These are phyloP conservation scores for Lepilemur ruficaudatus DNA, from an alignment of 2,797 vertebrate genomes.

Conservation along the genomic window DNA sequence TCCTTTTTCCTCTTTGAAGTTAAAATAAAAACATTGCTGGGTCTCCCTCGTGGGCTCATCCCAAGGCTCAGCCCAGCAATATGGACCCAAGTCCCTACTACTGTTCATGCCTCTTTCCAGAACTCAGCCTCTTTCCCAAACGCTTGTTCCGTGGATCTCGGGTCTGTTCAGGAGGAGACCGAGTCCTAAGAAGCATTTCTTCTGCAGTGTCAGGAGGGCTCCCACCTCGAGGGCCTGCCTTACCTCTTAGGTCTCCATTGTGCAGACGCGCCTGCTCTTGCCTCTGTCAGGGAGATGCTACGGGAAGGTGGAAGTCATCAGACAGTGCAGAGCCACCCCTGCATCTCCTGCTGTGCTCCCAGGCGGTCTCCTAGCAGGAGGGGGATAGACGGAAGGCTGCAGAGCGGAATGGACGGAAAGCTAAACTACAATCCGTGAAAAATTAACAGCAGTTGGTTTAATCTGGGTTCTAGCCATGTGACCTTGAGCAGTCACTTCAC, in stretches of 20 bases:
- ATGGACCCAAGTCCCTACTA: not conserved
- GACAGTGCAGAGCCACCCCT: not conserved
- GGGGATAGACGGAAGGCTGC: not conserved
- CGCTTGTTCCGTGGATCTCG: not conserved
- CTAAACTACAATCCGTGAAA: not conserved
- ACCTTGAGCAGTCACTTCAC: not conserved
- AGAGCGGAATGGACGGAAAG: not conserved
- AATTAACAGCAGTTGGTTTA: not conserved
- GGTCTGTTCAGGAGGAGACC: not conserved
- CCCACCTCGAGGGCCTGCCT: not conserved
- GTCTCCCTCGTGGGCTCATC: not conserved
- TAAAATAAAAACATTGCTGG: not conserved
- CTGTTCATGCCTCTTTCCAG: not conserved
- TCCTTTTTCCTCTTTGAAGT: not conserved
- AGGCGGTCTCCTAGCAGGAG: not conserved
- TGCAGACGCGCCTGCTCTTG: not conserved
- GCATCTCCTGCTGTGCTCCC: not conserved
- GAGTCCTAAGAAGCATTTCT: not conserved
- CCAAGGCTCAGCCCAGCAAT: not conserved
- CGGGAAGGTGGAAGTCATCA: not conserved
- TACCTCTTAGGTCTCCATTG: not conserved
- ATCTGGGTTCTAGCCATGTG: not conserved
- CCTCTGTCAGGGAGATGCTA: not conserved
- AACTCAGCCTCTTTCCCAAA: not conserved
- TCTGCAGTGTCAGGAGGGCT: not conserved